Evolutionary conservation across 2,888 invertebrate genomes (phyloP).

Genomic region (Chydorus sphaericus): DNA sequence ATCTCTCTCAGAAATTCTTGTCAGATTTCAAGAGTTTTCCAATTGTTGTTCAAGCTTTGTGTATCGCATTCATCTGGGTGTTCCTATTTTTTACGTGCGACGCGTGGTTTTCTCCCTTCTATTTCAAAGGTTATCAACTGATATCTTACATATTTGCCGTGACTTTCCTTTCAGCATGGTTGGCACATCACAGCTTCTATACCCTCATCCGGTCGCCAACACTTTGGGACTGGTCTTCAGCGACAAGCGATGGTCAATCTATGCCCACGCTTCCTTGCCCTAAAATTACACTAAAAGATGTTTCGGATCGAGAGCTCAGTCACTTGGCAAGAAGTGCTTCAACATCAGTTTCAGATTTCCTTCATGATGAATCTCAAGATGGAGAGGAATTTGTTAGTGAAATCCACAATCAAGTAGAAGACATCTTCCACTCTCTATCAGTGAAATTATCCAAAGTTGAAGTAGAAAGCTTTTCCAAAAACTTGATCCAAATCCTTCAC

Average conservation of each 20-base stretch:
- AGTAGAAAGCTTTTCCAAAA: neutral
- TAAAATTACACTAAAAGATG: neutral
- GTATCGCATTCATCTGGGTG: slow-evolving; percentile 1
- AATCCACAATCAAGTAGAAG: slow-evolving; percentile 10
- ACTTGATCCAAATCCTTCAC: neutral
- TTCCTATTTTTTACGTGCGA: slow-evolving; percentile 7
- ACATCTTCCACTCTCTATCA: neutral
- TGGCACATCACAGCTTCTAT: neutral
- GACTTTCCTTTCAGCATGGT: neutral
- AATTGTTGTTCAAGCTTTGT: neutral
- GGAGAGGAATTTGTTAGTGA: slow-evolving; percentile 1
- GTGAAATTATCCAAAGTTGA: neutral
- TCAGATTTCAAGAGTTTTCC: neutral
- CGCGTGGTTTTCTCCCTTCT: slow-evolving; percentile 12
- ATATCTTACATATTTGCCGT: neutral
- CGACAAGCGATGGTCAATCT: no score
- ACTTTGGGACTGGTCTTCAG: neutral
- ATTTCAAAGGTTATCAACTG: slow-evolving; percentile 10
- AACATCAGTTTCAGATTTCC: neutral
- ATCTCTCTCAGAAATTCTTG: neutral
- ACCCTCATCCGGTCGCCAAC: neutral
- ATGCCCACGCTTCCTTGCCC: neutral
- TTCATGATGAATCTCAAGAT: neutral
- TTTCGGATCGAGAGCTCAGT: slow-evolving; percentile 1
- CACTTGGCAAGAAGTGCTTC: neutral